Evolutionary conservation across 2,888 invertebrate species (phyloP).

Genomic region (Apoda limacodes): DNA sequence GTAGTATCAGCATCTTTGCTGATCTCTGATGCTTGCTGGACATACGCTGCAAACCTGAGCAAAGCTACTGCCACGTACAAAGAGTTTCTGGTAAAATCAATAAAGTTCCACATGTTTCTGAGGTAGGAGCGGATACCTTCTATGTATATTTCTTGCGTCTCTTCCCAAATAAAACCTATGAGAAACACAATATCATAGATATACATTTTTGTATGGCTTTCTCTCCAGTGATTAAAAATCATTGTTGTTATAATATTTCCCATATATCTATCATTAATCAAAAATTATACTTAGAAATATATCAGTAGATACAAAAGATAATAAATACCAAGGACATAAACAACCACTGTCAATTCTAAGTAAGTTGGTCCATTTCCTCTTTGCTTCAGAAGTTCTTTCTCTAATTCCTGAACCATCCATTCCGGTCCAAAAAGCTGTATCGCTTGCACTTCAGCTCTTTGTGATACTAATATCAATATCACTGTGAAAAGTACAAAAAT

Average conservation of each 20-base stretch:
- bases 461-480: conserved; percentile 91
- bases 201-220: too few relatives aligned
- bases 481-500: conserved; percentile 71
- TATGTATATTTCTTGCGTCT: conserved; percentile 89
- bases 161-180: conserved; percentile 90
- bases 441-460: conserved; percentile 84
- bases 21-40: conserved; percentile 81
- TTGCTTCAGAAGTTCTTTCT: conserved; percentile 75
- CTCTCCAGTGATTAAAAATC: too few relatives aligned
- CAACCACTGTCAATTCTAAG: conserved; percentile 83
- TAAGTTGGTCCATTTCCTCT: conserved; percentile 88
- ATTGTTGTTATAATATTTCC: too few relatives aligned
- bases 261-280: too few relatives aligned
- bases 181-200: too few relatives aligned
- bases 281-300: too few relatives aligned
- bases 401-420: conserved; percentile 72
- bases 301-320: not conserved
- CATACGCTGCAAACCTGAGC: conserved; percentile 77
- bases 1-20: conserved; percentile 74
- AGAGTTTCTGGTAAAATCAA: conserved; percentile 92
- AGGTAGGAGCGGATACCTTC: conserved; percentile 90
- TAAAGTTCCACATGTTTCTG: conserved; percentile 96
- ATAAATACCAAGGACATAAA: conserved; percentile 83
- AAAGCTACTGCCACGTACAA: conserved; percentile 82
- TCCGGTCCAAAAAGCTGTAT: conserved; percentile 80